A percentile compares a stretch with the other conserved stretches of the same genome.
These are phyloP conservation scores for Hesperophylax magnus DNA, from an alignment of 1,140 invertebrate species.

Conservation along the genomic window DNA sequence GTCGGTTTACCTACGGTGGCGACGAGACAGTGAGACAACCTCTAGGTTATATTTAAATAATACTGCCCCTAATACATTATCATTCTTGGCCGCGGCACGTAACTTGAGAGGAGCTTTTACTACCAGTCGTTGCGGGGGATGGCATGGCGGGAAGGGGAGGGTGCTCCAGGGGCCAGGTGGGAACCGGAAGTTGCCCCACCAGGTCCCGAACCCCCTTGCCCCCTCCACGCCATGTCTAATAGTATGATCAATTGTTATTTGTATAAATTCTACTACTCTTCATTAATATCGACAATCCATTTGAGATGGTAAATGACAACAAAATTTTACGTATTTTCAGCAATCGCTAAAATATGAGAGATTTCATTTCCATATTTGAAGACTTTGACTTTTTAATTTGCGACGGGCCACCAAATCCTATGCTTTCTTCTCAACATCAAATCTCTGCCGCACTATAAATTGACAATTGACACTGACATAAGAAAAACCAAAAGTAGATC, in stretches of 20 bases:
- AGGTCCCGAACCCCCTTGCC: not conserved
- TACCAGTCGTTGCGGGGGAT: not conserved
- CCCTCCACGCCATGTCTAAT: not conserved
- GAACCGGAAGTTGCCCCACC: conserved; percentile 40
- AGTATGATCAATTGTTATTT: not conserved
- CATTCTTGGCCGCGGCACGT: not conserved
- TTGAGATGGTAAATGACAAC: conserved; percentile 30
- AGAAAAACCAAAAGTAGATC: no score
- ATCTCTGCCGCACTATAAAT: no score
- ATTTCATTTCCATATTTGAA: not conserved
- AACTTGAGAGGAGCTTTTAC: not conserved
- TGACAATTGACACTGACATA: no score
- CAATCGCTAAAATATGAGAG: not conserved
- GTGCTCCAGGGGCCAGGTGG: not conserved
- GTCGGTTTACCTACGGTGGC: conserved; percentile 4
- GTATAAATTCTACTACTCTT: conserved; percentile 13
- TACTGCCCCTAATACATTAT: not conserved
- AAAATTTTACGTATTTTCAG: conserved; percentile 8
- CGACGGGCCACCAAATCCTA: not conserved
- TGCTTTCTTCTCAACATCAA: no score
- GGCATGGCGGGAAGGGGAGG: not conserved
- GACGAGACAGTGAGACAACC: not conserved
- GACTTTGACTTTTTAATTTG: not conserved
- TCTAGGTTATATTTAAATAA: not conserved
- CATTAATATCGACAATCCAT: conserved; percentile 40